Percentiles rank a stretch among this genome's conserved stretches.
These are phyloP conservation scores for Gnathonemus longibarbis DNA, from an alignment of 2,113 vertebrate genomes.

Conservation along the genomic window DNA sequence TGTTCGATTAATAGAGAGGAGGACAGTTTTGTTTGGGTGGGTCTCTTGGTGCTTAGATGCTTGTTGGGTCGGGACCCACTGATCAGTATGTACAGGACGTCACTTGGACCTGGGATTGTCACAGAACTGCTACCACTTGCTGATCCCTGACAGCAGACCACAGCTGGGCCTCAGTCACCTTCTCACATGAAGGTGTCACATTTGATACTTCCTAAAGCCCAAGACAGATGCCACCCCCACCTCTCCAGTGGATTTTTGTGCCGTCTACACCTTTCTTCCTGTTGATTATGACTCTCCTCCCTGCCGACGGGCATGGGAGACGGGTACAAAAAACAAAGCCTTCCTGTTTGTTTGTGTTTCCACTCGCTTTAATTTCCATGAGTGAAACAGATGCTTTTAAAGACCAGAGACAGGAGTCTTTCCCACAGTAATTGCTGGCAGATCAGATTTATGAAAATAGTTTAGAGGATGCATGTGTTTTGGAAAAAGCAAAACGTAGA, in stretches of 20 bases:
- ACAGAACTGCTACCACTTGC: conserved; percentile 39
- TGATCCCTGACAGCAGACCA: conserved; percentile 35
- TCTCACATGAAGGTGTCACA: conserved; percentile 57
- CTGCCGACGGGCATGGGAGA: conserved; percentile 44
- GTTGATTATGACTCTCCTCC: conserved; percentile 56
- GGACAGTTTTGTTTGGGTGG: conserved; percentile 52
- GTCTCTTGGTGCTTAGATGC: conserved; percentile 42
- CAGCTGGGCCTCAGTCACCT: conserved; percentile 49
- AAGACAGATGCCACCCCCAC: conserved; percentile 51
- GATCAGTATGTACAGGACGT: background rate
- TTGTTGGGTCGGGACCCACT: conserved; percentile 23
- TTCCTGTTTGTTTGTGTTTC: background rate
- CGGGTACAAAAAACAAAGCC: conserved; percentile 3
- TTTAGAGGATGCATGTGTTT: background rate
- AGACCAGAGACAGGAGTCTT: background rate
- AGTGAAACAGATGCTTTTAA: background rate
- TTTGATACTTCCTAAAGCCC: conserved; percentile 63
- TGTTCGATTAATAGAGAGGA: background rate
- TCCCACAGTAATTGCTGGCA: background rate
- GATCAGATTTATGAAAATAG: background rate
- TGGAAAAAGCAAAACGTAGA: conserved; percentile 8
- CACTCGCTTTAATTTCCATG: background rate
- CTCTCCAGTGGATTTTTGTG: conserved; percentile 34
- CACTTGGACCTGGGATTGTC: background rate
- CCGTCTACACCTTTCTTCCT: conserved; percentile 28